Conservation (phyloP, 1,140 invertebrate genomes). For the Macrosteles quadrilineatus region DNA sequence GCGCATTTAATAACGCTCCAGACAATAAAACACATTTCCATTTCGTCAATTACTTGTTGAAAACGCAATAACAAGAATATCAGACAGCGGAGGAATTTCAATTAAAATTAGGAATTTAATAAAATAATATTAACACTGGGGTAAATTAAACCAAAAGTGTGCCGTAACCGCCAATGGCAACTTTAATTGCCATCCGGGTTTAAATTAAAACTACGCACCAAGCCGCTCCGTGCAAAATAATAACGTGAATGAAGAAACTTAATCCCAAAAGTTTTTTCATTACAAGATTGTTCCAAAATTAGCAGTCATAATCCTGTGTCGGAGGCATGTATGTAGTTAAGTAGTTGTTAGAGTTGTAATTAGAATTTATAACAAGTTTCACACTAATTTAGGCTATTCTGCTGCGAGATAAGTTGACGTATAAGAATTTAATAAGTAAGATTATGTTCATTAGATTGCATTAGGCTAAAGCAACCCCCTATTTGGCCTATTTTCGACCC, state of each 20-base stretch:
- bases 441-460: no score
- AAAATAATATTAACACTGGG: constrained; percentile 13
- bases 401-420: no score
- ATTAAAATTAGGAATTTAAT: constrained; percentile 27
- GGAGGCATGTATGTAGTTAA: constrained; percentile 19
- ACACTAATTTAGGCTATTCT: no score
- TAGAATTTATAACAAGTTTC: no score
- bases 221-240: not conserved
- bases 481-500: no score
- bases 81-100: constrained; percentile 7
- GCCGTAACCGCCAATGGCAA: not conserved
- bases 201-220: constrained; percentile 8
- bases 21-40: no score
- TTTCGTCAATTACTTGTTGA: no score
- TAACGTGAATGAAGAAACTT: constrained; percentile 19
- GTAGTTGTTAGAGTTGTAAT: not conserved
- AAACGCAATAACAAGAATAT: no score
- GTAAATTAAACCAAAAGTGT: not conserved
- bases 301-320: not conserved
- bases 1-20: no score
- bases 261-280: constrained; percentile 22
- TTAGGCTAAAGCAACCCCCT: no score
- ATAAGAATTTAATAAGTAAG: no score
- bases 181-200: not conserved
- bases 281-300: not conserved